Evolutionary conservation across 2,888 invertebrate species (phyloP).

Genomic region (Microdon myrmicae): DNA sequence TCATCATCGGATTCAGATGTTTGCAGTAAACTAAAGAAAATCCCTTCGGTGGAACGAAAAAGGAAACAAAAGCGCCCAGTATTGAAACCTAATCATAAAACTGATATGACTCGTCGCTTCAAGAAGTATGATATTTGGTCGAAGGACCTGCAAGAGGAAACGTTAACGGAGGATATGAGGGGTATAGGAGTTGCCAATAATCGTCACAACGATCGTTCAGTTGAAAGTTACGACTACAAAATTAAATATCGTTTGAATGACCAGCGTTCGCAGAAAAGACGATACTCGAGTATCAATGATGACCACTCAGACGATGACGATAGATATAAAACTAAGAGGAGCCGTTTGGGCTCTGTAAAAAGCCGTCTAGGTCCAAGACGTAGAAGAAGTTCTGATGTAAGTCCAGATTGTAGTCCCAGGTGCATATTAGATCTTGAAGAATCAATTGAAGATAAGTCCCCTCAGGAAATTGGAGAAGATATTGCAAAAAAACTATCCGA

Average conservation of each 20-base stretch:
- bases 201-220: conserved; percentile 73
- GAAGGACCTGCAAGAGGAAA: conserved; percentile 78
- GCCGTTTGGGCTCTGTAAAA: conserved; percentile 56
- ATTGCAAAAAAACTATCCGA: conserved; percentile 80
- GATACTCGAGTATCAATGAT: conserved; percentile 61
- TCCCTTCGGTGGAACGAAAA: conserved; percentile 54
- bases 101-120: conserved; percentile 66
- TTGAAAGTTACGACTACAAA: conserved; percentile 82
- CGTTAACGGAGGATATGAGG: conserved; percentile 80
- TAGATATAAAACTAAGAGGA: conserved; percentile 59
- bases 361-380: conserved; percentile 58
- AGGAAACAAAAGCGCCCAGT: conserved; percentile 60
- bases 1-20: conserved; percentile 62
- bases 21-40: conserved; percentile 57
- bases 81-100: conserved; percentile 56
- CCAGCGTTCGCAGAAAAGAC: conserved; percentile 63
- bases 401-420: conserved; percentile 67
- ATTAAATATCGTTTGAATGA: conserved; percentile 73
- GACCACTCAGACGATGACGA: conserved; percentile 59
- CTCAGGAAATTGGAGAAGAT: conserved; percentile 72
- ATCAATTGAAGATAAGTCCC: conserved; percentile 55
- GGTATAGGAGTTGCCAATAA: conserved; percentile 79
- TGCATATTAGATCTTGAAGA: conserved; percentile 73
- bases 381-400: conserved; percentile 58
- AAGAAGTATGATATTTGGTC: conserved; percentile 84